Evolutionary conservation across 2,888 invertebrate species (phyloP), one percentile per base, ranked within the genome.

Genomic region (Coelinius sp.): DNA sequence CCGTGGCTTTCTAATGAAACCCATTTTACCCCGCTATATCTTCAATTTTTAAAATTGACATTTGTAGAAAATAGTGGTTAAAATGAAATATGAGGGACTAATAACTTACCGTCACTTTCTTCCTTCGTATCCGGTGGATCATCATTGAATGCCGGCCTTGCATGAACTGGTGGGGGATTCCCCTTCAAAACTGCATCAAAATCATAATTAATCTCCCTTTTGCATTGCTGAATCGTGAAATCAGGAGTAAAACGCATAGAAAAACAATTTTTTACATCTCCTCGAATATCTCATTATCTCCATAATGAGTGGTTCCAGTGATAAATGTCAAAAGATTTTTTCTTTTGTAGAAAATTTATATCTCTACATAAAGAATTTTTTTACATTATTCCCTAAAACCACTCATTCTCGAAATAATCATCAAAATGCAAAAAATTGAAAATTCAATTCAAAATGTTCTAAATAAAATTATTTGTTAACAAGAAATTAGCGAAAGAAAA

Each of bases 121-220:
- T 88, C 88, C 73, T 85, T 87, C 6, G 85, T 82, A 53, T 88
- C 88, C 25, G 84, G 80, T 63, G 84, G 83, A 79, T 85, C 86
- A 64, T 88, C 86, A 68, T 84, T 86, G 75, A 87, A 86, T 7
- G 84, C 82, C 27, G 88, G 86, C 68, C 87, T 77, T 25, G 83
- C 78, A 71, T 84, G 85, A 17, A 83, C 81, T 25, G 85, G 82
- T 49, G 84, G 81, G 63, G 83, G 80, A 79, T 84, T 83, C 22
- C 83, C 85, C 75, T 83, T 85, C 62, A 86, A 76, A 72, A 85
- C 87, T 86, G 80, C 63, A 66, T 70, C 64, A 56, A 65, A 73
- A 66, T 31, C 35, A 10, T 8, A 59, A 31, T 59, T 31, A 65
- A 53, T 59, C n/a, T 27, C n/a, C 25, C n/a, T 27, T 27, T 4